A percentile compares a stretch with the other conserved stretches of the same genome.
These are phyloP conservation scores for Laticauda colubrina DNA, from an alignment of 2,113 vertebrate species.

Conservation along the genomic window DNA sequence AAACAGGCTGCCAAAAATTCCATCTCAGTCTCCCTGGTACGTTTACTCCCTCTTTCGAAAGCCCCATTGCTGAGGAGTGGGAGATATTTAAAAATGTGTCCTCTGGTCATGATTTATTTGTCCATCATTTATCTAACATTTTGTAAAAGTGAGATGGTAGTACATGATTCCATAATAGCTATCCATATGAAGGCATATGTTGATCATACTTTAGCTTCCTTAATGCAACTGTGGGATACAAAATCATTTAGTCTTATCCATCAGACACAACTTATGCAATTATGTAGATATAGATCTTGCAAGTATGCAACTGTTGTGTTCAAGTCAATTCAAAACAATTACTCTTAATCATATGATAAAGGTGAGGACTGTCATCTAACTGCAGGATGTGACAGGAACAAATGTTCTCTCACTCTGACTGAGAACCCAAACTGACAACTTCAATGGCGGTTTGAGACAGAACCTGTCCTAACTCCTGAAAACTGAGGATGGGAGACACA, in stretches of 20 bases:
- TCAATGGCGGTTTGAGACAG: conserved; percentile 84
- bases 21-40: background rate
- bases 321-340: background rate
- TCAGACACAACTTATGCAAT: background rate
- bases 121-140: background rate
- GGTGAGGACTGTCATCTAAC: background rate
- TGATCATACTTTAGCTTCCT: background rate
- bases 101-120: background rate
- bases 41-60: background rate
- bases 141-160: background rate
- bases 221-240: background rate
- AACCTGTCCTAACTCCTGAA: background rate
- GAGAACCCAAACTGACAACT: conserved; percentile 88
- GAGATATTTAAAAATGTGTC: background rate
- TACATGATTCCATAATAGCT: background rate
- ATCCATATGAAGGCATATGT: background rate
- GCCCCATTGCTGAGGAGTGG: background rate
- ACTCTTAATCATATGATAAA: background rate
- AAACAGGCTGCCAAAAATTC: background rate
- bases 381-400: background rate
- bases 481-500: background rate
- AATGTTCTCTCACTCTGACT: background rate
- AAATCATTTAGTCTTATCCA: background rate
- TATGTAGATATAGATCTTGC: background rate
- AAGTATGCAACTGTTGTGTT: background rate